Evolutionary conservation across 2,888 invertebrate genomes (phyloP).

Genomic region (Idaea aversata): DNA sequence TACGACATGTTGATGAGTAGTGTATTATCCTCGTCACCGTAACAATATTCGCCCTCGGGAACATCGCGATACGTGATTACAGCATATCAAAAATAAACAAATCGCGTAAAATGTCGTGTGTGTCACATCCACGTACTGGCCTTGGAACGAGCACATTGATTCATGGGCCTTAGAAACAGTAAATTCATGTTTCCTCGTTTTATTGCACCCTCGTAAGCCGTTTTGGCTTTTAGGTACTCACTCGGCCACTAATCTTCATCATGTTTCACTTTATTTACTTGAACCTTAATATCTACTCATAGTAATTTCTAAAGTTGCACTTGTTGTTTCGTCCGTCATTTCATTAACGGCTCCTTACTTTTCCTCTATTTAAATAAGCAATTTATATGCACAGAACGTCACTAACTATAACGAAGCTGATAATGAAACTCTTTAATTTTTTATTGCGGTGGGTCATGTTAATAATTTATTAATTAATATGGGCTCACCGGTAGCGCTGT

Average conservation of each 20-base stretch:
- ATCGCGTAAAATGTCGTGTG: conserved; percentile 17
- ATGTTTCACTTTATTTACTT: conserved; percentile 13
- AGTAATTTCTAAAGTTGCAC: background rate
- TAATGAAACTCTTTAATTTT: conserved; percentile 74
- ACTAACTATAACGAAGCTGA: conserved; percentile 61
- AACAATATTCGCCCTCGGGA: conserved; percentile 41
- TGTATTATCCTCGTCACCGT: conserved; percentile 31
- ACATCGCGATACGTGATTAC: conserved; percentile 21
- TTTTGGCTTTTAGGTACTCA: conserved; percentile 16
- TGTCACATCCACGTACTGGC: conserved; percentile 29
- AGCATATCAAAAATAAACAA: conserved; percentile 14
- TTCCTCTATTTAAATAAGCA: conserved; percentile 63
- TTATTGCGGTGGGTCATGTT: conserved; percentile 67
- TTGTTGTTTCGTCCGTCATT: conserved; percentile 15
- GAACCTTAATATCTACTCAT: conserved; percentile 1
- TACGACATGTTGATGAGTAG: conserved; percentile 62
- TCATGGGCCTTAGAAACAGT: conserved; percentile 50
- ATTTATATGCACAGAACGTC: conserved; percentile 68
- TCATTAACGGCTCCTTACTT: conserved; percentile 44
- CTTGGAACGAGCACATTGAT: conserved; percentile 51
- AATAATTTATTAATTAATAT: conserved; percentile 75
- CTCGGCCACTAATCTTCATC: conserved; percentile 23
- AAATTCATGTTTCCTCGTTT: conserved; percentile 48
- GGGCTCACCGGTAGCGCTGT: conserved; percentile 59
- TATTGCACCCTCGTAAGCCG: conserved; percentile 45